Percentiles rank a stretch among this genome's conserved stretches.
Conservation (phyloP, 2,888 invertebrate genomes). For the Spisula solida region DNA sequence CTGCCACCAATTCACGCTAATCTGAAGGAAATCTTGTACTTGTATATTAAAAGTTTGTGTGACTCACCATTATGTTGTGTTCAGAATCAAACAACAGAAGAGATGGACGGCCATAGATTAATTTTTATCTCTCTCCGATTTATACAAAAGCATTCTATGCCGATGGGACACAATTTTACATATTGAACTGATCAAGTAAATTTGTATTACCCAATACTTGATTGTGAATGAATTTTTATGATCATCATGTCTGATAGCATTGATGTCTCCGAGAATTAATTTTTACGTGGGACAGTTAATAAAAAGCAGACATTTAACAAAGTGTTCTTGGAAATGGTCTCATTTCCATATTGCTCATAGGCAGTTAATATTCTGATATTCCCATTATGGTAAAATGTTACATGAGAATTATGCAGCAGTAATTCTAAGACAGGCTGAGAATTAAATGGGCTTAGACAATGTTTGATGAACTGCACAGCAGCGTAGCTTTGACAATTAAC, state of each 20-base stretch:
- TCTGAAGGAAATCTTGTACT: too few species aligned
- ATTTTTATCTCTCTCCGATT: background rate
- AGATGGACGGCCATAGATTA: background rate
- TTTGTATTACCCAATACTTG: background rate
- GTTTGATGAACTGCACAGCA: background rate
- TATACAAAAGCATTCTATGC: background rate
- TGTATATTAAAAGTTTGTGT: background rate
- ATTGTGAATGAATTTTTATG: slow-evolving; percentile 26
- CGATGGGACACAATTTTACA: background rate
- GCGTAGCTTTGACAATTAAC: too few species aligned
- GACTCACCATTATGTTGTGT: background rate
- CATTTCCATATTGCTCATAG: slow-evolving; percentile 20
- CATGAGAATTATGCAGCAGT: background rate
- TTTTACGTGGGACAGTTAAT: slow-evolving; percentile 20
- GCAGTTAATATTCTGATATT: slow-evolving; percentile 14
- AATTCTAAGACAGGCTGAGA: background rate
- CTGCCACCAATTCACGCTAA: too few species aligned
- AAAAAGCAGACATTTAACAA: slow-evolving; percentile 28
- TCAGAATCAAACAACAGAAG: background rate
- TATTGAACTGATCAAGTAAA: slow-evolving; percentile 23
- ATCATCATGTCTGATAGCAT: background rate
- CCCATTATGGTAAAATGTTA: slow-evolving; percentile 3
- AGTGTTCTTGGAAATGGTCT: background rate
- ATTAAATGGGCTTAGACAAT: slow-evolving; percentile 9
- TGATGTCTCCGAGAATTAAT: background rate